phyloP scores from a whole-genome alignment of 2,888 invertebrate species.

The Ariolimax columbianus region DNA sequence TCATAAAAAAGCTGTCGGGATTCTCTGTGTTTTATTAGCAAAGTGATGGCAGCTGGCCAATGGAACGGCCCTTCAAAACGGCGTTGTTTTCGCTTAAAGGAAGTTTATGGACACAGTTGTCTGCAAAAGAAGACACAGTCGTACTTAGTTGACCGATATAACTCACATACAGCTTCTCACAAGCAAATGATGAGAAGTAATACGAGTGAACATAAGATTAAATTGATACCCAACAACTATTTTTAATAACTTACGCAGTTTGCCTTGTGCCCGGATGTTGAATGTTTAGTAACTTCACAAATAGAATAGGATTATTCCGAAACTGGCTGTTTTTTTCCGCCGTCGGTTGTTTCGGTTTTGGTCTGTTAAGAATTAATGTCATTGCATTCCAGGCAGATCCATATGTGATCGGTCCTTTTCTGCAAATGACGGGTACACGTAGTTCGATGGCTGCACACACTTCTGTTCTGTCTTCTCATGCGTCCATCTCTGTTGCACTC shows the following conservation, averaged over 20 bases:
- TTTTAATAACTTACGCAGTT: constrained; percentile 27
- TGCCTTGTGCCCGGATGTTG: constrained; percentile 43
- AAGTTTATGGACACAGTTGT: constrained; percentile 33
- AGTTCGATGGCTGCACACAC: no score
- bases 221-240: background rate
- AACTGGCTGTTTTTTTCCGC: background rate
- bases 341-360: no score
- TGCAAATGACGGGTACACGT: no score
- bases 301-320: background rate
- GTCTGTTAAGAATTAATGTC: no score
- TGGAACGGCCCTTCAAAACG: constrained; percentile 22
- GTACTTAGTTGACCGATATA: background rate
- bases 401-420: no score
- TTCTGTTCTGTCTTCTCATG: no score
- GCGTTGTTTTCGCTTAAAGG: constrained; percentile 14
- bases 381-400: no score
- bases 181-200: background rate
- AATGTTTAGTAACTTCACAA: background rate
- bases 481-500: no score
- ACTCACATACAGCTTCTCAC: background rate
- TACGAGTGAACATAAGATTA: background rate
- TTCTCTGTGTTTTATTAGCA: constrained; percentile 40
- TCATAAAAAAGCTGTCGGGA: constrained; percentile 68
- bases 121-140: constrained; percentile 23
- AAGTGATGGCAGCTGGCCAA: constrained; percentile 48